These are phyloP conservation scores for Phrynocephalus vlangalii DNA, from an alignment of 2,797 vertebrate species.

Conservation along the genomic window DNA sequence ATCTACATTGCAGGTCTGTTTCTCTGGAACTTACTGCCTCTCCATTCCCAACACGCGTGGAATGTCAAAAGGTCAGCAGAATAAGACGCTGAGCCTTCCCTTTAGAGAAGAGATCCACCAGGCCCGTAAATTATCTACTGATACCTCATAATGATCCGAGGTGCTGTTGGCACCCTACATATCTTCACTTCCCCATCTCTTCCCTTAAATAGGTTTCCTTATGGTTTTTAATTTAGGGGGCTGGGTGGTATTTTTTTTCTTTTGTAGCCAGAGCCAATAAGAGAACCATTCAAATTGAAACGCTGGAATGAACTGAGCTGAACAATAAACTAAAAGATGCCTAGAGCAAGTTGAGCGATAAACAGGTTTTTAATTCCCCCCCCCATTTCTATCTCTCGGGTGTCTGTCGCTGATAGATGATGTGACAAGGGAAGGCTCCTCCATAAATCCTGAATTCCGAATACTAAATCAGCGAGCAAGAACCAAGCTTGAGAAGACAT, in stretches of 20 bases:
- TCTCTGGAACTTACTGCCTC: conserved; percentile 52
- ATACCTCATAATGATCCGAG: conserved; percentile 69
- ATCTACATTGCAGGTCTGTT: conserved; percentile 62
- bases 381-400: conserved; percentile 74
- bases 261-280: conserved; percentile 76
- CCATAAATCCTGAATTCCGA: conserved; percentile 81
- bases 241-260: conserved; percentile 56
- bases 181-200: conserved; percentile 60
- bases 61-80: neutral
- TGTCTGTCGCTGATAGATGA: conserved; percentile 83
- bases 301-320: conserved; percentile 80
- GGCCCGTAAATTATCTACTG: conserved; percentile 64
- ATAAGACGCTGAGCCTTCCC: conserved; percentile 21
- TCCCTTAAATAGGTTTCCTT: conserved; percentile 67
- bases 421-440: conserved; percentile 78
- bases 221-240: conserved; percentile 71
- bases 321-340: conserved; percentile 85
- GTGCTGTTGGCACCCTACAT: conserved; percentile 62
- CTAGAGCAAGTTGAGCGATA: conserved; percentile 84
- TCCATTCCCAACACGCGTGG: conserved; percentile 21
- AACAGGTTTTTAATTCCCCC: conserved; percentile 83
- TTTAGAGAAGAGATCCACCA: neutral
- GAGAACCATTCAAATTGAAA: conserved; percentile 76
- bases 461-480: conserved; percentile 79
- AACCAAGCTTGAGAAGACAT: conserved; percentile 49